Conservation (phyloP, 2,888 invertebrate species). For the Andrena haemorrhoa region DNA sequence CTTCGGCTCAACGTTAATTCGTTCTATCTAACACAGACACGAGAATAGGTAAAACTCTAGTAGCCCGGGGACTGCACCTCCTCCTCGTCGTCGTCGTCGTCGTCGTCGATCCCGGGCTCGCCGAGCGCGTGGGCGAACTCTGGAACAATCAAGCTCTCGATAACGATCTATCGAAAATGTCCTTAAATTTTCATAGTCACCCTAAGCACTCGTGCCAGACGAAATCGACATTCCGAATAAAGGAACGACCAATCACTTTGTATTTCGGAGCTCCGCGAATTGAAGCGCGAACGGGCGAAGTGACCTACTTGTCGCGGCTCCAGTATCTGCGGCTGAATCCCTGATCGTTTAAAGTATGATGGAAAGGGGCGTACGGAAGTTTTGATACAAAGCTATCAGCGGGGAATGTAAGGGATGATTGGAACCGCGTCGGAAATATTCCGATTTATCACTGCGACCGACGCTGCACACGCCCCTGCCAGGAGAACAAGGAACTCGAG, state of each 20-base stretch:
- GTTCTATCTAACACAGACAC: conserved; percentile 71
- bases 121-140: conserved; percentile 94
- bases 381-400: neutral
- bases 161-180: neutral
- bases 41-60: conserved; percentile 71
- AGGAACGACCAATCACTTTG: no score
- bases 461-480: no score
- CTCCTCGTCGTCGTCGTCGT: conserved; percentile 91
- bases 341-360: no score
- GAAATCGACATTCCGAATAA: no score
- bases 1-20: conserved; percentile 50
- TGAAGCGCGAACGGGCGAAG: no score
- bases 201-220: no score
- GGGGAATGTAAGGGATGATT: neutral
- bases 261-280: no score
- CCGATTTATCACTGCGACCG: no score
- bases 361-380: neutral
- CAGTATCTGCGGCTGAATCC: no score
- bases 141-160: conserved; percentile 80
- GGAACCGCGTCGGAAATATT: neutral
- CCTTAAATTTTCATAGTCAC: no score
- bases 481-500: no score
- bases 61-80: conserved; percentile 84
- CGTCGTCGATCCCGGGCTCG: conserved; percentile 91
- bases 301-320: no score